These are phyloP conservation scores for Dolichoris vasculosae DNA, from an alignment of 1,140 invertebrate species.

Conservation along the genomic window DNA sequence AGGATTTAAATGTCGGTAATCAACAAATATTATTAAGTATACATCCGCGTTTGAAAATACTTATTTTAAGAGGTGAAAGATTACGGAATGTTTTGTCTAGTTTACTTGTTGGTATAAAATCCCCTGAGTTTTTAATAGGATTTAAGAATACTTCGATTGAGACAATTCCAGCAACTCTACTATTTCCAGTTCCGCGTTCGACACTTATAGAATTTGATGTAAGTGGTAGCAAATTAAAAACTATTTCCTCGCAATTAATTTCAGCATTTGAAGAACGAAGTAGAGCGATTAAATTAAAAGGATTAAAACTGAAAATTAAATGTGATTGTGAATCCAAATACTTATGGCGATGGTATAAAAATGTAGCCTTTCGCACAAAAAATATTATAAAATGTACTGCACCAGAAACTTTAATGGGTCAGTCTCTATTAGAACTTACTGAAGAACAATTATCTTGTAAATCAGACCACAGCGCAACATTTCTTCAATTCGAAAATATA, in stretches of 20 bases:
- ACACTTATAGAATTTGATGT: constrained; percentile 86
- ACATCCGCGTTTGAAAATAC: constrained; percentile 84
- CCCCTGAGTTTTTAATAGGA: constrained; percentile 80
- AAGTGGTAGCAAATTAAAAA: constrained; percentile 84
- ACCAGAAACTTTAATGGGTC: constrained; percentile 81
- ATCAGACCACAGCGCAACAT: constrained; percentile 65
- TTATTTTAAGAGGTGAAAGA: constrained; percentile 84
- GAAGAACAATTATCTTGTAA: constrained; percentile 88
- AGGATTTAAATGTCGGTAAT: constrained; percentile 86
- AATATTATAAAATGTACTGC: constrained; percentile 76
- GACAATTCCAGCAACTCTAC: constrained; percentile 83
- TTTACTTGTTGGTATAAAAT: constrained; percentile 86
- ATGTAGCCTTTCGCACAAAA: constrained; percentile 69
- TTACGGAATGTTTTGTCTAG: constrained; percentile 87
- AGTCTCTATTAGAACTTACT: constrained; percentile 82
- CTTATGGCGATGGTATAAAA: constrained; percentile 84
- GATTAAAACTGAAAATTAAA: constrained; percentile 84
- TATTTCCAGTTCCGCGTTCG: constrained; percentile 92
- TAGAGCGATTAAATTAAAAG: constrained; percentile 81
- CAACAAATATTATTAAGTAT: constrained; percentile 87
- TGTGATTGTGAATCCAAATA: constrained; percentile 90
- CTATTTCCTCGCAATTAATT: constrained; percentile 84
- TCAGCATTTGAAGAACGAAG: constrained; percentile 87
- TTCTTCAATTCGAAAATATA: constrained; percentile 66
- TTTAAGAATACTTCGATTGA: constrained; percentile 87